A percentile compares a stretch with the other conserved stretches of the same genome.
phyloP scores from a whole-genome alignment of 2,888 invertebrate genomes.

The Drosophila ezoana region DNA sequence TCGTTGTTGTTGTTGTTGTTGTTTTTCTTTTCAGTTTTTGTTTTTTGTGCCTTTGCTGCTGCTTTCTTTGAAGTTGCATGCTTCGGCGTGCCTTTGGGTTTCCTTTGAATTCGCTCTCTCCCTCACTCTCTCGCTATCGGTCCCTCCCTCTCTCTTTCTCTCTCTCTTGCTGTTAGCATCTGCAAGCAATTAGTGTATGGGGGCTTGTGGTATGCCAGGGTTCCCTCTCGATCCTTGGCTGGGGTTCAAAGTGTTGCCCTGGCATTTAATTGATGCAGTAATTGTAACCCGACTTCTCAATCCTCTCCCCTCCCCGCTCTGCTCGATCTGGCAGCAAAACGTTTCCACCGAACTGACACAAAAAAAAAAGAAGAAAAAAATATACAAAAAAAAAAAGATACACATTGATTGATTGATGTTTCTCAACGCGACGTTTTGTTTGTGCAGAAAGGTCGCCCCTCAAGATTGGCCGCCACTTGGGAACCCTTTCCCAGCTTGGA shows the following conservation, averaged over 20 bases:
- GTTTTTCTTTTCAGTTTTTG: conserved; percentile 33
- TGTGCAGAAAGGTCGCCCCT: conserved; percentile 59
- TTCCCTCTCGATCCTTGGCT: conserved; percentile 42
- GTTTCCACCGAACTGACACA: conserved; percentile 65
- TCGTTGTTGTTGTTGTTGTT: background rate
- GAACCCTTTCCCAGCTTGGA: conserved; percentile 26
- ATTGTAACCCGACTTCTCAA: conserved; percentile 40
- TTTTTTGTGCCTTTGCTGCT: conserved; percentile 55
- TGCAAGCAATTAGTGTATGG: conserved; percentile 81
- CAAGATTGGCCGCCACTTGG: conserved; percentile 25
- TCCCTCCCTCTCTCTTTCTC: conserved; percentile 13
- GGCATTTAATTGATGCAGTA: conserved; percentile 77
- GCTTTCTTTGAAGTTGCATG: conserved; percentile 76
- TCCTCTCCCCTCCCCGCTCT: background rate
- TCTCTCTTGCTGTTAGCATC: conserved; percentile 47
- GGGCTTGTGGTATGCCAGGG: conserved; percentile 61
- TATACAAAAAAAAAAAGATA: conserved; percentile 8
- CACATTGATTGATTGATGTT: conserved; percentile 78
- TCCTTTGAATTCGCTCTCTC: conserved; percentile 66
- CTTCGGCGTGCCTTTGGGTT: conserved; percentile 73
- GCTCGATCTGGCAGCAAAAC: conserved; percentile 28
- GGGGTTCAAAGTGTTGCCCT: conserved; percentile 74
- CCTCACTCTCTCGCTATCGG: background rate
- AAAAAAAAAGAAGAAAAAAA: conserved; percentile 16
- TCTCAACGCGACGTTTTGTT: conserved; percentile 59